phyloP scores from a whole-genome alignment of 2,113 vertebrate species.

The Passer montanus region DNA sequence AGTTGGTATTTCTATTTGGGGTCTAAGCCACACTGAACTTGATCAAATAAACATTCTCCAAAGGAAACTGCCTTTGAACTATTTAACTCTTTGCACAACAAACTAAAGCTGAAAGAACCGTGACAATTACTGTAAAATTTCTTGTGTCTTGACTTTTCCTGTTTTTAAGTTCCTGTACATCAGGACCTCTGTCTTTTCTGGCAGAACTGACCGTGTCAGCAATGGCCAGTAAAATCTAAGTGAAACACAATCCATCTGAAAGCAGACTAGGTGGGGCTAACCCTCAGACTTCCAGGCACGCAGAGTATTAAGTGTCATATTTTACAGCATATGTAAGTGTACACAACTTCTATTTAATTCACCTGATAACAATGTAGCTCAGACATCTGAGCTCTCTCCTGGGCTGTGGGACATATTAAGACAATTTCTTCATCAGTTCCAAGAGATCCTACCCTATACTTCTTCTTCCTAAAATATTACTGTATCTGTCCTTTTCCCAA shows the following conservation, averaged over 20 bases:
- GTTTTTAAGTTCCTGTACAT: neutral
- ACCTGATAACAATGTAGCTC: neutral
- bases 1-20: constrained; percentile 37
- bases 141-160: neutral
- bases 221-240: neutral
- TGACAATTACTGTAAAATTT: neutral
- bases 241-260: neutral
- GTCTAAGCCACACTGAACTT: constrained; percentile 46
- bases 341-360: neutral
- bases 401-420: neutral
- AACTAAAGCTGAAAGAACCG: neutral
- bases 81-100: constrained; percentile 33
- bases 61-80: constrained; percentile 36
- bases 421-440: neutral
- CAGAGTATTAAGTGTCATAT: neutral
- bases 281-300: neutral
- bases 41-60: constrained; percentile 50
- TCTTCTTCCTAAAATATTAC: neutral
- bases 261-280: constrained; percentile 9
- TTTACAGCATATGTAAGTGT: neutral
- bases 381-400: neutral
- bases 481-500: neutral
- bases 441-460: neutral
- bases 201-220: neutral
- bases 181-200: neutral